phyloP scores from a whole-genome alignment of 2,113 vertebrate genomes.

The Sylvilagus bachmani region DNA sequence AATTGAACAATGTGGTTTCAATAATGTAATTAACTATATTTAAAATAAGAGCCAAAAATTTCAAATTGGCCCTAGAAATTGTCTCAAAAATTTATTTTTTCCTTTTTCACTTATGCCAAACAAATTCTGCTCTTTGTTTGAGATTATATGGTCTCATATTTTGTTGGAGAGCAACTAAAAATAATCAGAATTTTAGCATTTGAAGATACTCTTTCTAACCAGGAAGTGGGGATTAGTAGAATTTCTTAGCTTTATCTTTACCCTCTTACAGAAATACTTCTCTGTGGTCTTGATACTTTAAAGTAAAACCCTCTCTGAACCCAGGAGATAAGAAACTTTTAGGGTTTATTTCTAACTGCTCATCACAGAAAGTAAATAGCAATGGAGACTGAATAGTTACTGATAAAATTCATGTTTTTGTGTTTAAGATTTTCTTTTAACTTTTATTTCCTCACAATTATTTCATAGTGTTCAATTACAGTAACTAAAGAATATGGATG shows the following conservation, averaged over 20 bases:
- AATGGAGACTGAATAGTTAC: slow-evolving; percentile 4
- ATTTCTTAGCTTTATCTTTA: slow-evolving; percentile 47
- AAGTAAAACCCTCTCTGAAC: slow-evolving; percentile 61
- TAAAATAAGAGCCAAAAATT: slow-evolving; percentile 9
- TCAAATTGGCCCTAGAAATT: background rate
- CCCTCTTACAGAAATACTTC: background rate
- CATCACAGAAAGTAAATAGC: slow-evolving; percentile 26
- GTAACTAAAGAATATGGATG: background rate
- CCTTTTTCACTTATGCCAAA: background rate
- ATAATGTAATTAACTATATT: background rate
- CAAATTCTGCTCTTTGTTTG: background rate
- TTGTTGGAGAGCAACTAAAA: slow-evolving; percentile 12
- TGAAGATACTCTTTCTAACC: slow-evolving; percentile 35
- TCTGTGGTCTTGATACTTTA: slow-evolving; percentile 55
- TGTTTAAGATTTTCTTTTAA: slow-evolving; percentile 43
- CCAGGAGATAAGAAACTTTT: slow-evolving; percentile 44
- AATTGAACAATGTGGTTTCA: slow-evolving; percentile 11
- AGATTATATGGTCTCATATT: slow-evolving; percentile 12
- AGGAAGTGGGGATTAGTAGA: slow-evolving; percentile 27
- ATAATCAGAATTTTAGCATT: slow-evolving; percentile 56
- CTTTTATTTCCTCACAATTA: slow-evolving; percentile 52
- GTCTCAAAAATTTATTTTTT: background rate
- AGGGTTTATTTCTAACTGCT: slow-evolving; percentile 47
- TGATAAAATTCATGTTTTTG: background rate
- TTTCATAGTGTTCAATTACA: background rate